Evolutionary conservation across 2,113 vertebrate genomes (phyloP), one percentile per base, ranked within the genome.

Genomic region (Argyrosomus japonicus): DNA sequence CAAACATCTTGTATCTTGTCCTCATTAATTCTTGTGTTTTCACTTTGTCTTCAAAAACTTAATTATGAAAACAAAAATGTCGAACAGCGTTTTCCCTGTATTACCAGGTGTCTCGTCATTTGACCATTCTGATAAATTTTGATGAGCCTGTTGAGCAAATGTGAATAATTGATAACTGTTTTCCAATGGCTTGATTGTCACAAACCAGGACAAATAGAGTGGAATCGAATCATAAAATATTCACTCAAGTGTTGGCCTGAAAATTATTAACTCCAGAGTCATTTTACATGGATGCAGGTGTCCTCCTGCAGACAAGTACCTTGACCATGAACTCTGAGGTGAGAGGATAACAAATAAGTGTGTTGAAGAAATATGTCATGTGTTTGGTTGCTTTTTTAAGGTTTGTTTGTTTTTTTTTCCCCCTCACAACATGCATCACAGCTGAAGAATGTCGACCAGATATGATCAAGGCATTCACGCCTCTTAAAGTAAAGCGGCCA

Each of bases 161-260:
- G 95, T 97, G 96, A 97, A 98, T 99, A 97, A 98, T 98, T 97
- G 96, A 99, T 97, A 63, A 47, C 93, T 97, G 96, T 97, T 97
- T 97, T 96, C 95, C 92, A 94, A 96, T 95, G 96, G 94, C 96
- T 97, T 94, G 96, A 97, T 97, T 97, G 96, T 97, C 97, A 96
- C 96, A 97, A 97, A 96, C 95, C 95, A 96, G 96, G 96, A 96
- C 96, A 99, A 98, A 98, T 96, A 98, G 94, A 96, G 95, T 95
- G 96, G 96, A 97, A 97, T 97, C 93, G 96, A 96, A 95, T 97
- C 95, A 98, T 99, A 93, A 98, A 98, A 98, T 97, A 98, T 98
- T 97, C 95, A 98, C 96, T 93, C 91, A 92, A 95, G 95, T 95
- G 96, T 95, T 95, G 95, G 95, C 94, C 95, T 95, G 95, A 96